phyloP scores from a whole-genome alignment of 2,113 vertebrate genomes.

The Cochlearius cochlearius region DNA sequence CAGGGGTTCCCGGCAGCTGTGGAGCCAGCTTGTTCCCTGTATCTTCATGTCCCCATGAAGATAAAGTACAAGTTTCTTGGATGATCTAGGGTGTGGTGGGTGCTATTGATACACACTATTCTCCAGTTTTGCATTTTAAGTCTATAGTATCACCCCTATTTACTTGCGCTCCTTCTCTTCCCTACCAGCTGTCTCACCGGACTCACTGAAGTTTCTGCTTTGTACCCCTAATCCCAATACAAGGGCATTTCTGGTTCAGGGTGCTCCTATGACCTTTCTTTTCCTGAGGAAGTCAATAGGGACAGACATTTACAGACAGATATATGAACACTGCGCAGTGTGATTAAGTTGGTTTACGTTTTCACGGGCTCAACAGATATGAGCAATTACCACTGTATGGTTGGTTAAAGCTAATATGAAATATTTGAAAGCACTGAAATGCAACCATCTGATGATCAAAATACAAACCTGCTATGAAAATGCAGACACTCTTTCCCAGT shows the following conservation, averaged over 20 bases:
- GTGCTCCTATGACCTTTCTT: background rate
- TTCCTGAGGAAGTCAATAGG: background rate
- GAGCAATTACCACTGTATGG: background rate
- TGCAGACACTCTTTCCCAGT: background rate
- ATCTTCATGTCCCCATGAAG: background rate
- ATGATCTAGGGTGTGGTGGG: background rate
- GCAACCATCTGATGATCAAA: background rate
- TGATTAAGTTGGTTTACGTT: background rate
- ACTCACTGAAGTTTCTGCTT: background rate
- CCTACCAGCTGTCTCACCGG: background rate
- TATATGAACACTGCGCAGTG: background rate
- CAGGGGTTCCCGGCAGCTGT: background rate
- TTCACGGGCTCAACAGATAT: background rate
- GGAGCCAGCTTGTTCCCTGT: background rate
- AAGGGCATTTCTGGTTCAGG: background rate
- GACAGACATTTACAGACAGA: background rate
- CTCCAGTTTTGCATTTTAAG: background rate
- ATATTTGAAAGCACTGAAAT: background rate
- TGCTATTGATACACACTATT: background rate
- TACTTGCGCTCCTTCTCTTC: background rate
- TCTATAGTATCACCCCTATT: background rate
- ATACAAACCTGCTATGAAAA: slow-evolving; percentile 48
- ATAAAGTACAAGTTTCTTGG: background rate
- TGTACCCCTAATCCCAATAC: background rate
- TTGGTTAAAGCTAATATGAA: background rate